Evolutionary conservation across 1,140 invertebrate genomes (phyloP).

Genomic region (Drosophila ironensis): DNA sequence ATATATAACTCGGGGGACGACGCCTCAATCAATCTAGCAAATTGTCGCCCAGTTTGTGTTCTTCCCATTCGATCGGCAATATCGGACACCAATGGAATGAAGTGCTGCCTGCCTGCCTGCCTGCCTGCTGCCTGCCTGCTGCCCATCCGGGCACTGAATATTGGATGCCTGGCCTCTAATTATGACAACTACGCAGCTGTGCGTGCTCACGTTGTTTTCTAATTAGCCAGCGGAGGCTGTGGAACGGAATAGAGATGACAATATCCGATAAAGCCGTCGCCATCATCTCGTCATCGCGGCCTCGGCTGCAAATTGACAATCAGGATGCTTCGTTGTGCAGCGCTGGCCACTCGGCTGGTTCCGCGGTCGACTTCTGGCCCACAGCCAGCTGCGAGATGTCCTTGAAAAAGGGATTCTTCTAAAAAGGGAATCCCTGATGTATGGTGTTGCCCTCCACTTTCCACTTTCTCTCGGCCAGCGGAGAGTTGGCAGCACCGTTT

Average conservation of each 20-base stretch:
- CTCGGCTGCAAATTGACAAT: slow-evolving; percentile 71
- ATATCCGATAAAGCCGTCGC: slow-evolving; percentile 76
- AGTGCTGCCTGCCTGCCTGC: slow-evolving; percentile 12
- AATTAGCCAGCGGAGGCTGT: slow-evolving; percentile 51
- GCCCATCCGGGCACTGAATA: slow-evolving; percentile 15
- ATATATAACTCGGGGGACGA: slow-evolving; percentile 38
- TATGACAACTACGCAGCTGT: slow-evolving; percentile 78
- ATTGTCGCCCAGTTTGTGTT: slow-evolving; percentile 66
- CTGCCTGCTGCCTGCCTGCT: neutral
- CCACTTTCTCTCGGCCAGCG: too few species aligned
- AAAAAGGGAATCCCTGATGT: too few species aligned
- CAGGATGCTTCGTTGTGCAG: slow-evolving; percentile 7
- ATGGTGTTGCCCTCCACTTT: too few species aligned
- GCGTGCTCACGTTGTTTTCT: slow-evolving; percentile 79
- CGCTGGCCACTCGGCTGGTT: slow-evolving; percentile 17
- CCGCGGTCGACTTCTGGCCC: too few species aligned
- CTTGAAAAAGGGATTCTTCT: slow-evolving; percentile 7
- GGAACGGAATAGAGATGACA: slow-evolving; percentile 55
- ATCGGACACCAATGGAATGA: slow-evolving; percentile 27
- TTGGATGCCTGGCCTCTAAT: slow-evolving; percentile 55
- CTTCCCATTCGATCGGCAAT: neutral
- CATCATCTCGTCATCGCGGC: slow-evolving; percentile 30
- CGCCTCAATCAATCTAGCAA: slow-evolving; percentile 77
- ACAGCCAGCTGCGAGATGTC: too few species aligned
- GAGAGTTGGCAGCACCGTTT: slow-evolving; percentile 39